A percentile compares a stretch with the other conserved stretches of the same genome.
phyloP scores from a whole-genome alignment of 92 coral and sea anemone species.

The Epizoanthus ramosus region DNA sequence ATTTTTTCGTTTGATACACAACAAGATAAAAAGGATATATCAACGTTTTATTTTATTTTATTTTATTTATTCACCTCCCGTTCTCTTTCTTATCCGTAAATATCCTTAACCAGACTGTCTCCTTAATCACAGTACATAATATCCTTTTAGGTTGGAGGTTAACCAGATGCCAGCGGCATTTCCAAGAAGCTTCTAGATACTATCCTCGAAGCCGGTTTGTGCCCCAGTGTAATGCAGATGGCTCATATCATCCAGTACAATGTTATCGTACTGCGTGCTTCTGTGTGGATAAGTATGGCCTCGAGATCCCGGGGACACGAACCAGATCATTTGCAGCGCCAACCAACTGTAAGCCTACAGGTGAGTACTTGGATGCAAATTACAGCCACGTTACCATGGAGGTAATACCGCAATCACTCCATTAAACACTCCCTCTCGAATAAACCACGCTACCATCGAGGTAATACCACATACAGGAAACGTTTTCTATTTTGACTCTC shows the following conservation, averaged over 20 bases:
- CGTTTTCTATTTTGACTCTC: too few relatives aligned
- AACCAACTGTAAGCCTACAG: slow-evolving; percentile 49
- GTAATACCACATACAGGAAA: too few relatives aligned
- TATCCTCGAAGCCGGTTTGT: slow-evolving; percentile 49
- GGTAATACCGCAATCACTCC: too few relatives aligned
- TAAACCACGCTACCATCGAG: too few relatives aligned
- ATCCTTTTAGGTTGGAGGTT: slow-evolving; percentile 65
- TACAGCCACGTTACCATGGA: too few relatives aligned
- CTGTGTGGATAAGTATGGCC: slow-evolving; percentile 89
- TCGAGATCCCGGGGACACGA: slow-evolving; percentile 69
- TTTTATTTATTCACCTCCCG: too few relatives aligned
- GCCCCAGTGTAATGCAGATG: slow-evolving; percentile 86
- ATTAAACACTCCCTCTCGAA: too few relatives aligned
- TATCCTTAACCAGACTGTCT: too few relatives aligned
- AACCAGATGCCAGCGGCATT: slow-evolving; percentile 73
- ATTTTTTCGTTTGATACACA: too few relatives aligned
- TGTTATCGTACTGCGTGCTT: slow-evolving; percentile 79
- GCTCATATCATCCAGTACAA: slow-evolving; percentile 89
- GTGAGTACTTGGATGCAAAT: neutral
- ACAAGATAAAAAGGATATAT: too few relatives aligned
- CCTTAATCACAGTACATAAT: neutral
- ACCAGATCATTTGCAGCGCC: slow-evolving; percentile 63
- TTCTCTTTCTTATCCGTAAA: too few relatives aligned
- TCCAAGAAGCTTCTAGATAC: slow-evolving; percentile 48
- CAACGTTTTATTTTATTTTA: too few relatives aligned